Evolutionary conservation across 2,888 invertebrate genomes (phyloP).

Genomic region (Sarcophaga carnaria): DNA sequence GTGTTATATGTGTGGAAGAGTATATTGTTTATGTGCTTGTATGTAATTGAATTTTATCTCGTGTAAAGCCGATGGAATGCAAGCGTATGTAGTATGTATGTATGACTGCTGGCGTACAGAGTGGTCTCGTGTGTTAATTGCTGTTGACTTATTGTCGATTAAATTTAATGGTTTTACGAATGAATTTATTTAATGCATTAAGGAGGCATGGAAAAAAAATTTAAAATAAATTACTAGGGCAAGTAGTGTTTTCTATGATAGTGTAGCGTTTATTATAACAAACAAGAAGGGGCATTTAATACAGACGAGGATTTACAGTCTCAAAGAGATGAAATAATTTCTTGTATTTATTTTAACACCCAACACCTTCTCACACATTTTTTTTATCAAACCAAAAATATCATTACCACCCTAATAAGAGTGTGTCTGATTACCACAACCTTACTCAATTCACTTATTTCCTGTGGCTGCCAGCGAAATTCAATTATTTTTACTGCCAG

Average conservation of each 20-base stretch:
- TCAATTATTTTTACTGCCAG: conserved; percentile 51
- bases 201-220: not conserved
- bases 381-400: not conserved
- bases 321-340: too few relatives aligned
- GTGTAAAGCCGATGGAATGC: not conserved
- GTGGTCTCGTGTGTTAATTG: conserved; percentile 56
- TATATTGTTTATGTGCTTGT: not conserved
- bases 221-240: not conserved
- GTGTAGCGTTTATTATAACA: too few relatives aligned
- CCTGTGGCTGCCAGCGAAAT: conserved; percentile 49
- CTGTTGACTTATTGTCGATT: conserved; percentile 65
- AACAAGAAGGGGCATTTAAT: too few relatives aligned
- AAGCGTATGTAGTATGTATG: not conserved
- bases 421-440: not conserved
- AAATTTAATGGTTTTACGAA: conserved; percentile 53
- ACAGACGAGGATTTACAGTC: too few relatives aligned
- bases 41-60: not conserved
- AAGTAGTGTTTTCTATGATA: too few relatives aligned
- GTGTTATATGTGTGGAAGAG: too few relatives aligned
- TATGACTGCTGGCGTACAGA: not conserved
- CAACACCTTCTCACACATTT: too few relatives aligned
- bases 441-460: conserved; percentile 5
- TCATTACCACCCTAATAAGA: conserved; percentile 4
- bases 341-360: too few relatives aligned
- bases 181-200: conserved; percentile 18